Conservation (phyloP, 1,140 invertebrate species). For the Belonocnema kinseyi region DNA sequence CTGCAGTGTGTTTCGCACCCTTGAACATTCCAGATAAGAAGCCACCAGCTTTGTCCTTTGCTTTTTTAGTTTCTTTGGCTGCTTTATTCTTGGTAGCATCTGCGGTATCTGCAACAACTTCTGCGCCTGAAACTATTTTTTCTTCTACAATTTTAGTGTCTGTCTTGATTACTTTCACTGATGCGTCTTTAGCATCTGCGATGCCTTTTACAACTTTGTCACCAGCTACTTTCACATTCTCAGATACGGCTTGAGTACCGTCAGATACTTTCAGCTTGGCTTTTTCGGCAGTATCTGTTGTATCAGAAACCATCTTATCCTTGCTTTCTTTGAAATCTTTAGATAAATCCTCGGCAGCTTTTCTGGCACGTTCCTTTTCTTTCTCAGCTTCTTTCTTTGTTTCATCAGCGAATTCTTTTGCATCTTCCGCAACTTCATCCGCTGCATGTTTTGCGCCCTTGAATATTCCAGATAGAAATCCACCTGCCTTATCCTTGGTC, state of each 20-base stretch:
- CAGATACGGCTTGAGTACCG: background rate
- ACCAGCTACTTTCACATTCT: background rate
- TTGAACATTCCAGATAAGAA: slow-evolving; percentile 62
- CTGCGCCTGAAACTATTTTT: slow-evolving; percentile 3
- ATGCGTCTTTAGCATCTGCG: background rate
- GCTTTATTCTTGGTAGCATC: slow-evolving; percentile 24
- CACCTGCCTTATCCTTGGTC: slow-evolving; percentile 48
- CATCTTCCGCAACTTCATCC: slow-evolving; percentile 39
- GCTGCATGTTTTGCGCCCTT: slow-evolving; percentile 54
- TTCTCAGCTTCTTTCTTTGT: slow-evolving; percentile 41
- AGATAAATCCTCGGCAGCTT: slow-evolving; percentile 32
- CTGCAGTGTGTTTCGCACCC: slow-evolving; percentile 50
- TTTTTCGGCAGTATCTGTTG: background rate
- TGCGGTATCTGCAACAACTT: background rate
- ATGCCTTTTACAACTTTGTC: background rate
- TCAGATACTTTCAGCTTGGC: background rate
- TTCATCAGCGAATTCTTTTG: slow-evolving; percentile 28
- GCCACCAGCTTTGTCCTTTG: slow-evolving; percentile 56
- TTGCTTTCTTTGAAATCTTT: slow-evolving; percentile 50
- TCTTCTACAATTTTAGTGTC: background rate
- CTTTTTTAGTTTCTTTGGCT: slow-evolving; percentile 38
- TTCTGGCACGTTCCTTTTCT: slow-evolving; percentile 36
- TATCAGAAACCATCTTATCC: background rate
- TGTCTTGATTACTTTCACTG: background rate
- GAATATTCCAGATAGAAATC: slow-evolving; percentile 59